Percentiles rank a stretch among this genome's conserved stretches.
Evolutionary conservation across 1,140 invertebrate genomes (phyloP).

Genomic region (Lepidurus couesii): DNA sequence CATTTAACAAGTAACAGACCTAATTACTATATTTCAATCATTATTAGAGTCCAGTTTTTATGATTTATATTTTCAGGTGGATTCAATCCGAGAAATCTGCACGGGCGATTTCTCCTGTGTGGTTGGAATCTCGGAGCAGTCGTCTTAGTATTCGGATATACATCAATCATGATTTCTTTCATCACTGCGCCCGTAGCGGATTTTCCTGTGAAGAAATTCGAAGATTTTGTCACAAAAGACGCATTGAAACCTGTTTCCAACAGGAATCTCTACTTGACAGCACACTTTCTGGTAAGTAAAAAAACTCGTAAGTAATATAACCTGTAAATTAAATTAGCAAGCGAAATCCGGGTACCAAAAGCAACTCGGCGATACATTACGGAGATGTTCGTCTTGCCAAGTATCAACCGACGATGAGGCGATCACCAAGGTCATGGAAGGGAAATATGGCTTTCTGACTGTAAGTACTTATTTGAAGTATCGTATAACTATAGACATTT

Average conservation of each 20-base stretch:
- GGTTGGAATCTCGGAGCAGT: not conserved
- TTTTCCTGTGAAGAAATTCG: not conserved
- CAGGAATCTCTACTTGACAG: not conserved
- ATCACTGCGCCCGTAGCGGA: not conserved
- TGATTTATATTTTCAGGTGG: not conserved
- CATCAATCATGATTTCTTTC: not conserved
- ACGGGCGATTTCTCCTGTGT: not conserved
- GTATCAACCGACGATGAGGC: constrained; percentile 3
- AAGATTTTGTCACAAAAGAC: not conserved
- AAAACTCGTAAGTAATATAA: not conserved
- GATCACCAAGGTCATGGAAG: not conserved
- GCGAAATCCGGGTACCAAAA: not conserved
- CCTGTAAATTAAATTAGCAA: not conserved
- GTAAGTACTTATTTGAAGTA: not conserved
- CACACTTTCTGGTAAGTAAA: not conserved
- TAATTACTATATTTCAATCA: no score
- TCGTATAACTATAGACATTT: not conserved
- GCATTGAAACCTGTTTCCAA: not conserved
- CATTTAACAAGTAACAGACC: not conserved
- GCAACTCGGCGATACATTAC: not conserved
- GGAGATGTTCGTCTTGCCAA: not conserved
- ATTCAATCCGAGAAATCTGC: not conserved
- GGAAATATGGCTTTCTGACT: not conserved
- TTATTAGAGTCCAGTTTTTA: not conserved
- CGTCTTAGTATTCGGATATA: not conserved